Base-by-base conservation (phyloP, 2,113 vertebrate species). In the Charina bottae region DNA sequence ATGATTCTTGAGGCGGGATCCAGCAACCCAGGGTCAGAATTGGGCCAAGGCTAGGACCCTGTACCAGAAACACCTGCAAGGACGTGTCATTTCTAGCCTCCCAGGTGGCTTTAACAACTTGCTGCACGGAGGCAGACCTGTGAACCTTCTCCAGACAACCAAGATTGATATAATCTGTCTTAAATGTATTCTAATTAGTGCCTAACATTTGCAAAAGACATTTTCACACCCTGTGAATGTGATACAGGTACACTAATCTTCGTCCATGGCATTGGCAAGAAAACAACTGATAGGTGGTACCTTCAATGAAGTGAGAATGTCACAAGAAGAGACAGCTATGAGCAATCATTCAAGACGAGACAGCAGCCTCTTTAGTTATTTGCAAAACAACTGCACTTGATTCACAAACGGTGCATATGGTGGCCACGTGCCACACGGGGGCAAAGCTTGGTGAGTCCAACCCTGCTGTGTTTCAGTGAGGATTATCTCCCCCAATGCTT, bases 221-320 rank as follows among this genome's bases (percentile, higher is more conserved):
- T 95, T 96, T 95, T 94, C 86, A 88, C 85, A 94, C 95, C 92
- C 91, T 9, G 91, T 17, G 21, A 92, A 95, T 92, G 95, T 96
- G 94, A 94, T 91, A 93, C 83, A 90, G 93, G 95, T 94, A 95
- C 95, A 94, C 93, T 92, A 93, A 95, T 93, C 94, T 93, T 95
- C 92, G 94, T 94, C 94, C 94, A 92, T 95, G 93, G 88, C 94
- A 58, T 0, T 0, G 2, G 26, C 89, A 95, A 94, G 92, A 93
- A 94, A 28, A 5, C 7, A 95, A 94, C 49, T 49, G 89, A 94
- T 23, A n/a, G 0, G 93, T 92, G 95, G 92, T 87, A 93, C 5
- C 92, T 95, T 93, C 2, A 24, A 10, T 83, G 93, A 89, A 92
- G 86, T 92, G 93, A n/a, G 93, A 85, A 11, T 24, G 9, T 89